Conservation (phyloP, 2,888 invertebrate genomes). For the Apantesis nais region DNA sequence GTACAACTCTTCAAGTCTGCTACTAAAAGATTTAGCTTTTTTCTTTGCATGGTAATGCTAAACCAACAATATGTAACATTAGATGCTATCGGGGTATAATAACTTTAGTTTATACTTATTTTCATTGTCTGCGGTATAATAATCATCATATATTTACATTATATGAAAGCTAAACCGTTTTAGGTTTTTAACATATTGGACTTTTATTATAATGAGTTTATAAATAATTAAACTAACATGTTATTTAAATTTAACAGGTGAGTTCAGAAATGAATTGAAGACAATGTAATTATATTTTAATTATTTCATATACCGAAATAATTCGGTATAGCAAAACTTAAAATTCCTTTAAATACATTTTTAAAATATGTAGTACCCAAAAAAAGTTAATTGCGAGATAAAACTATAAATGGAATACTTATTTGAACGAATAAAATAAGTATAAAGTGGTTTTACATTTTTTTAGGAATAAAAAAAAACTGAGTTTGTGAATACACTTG, state of each 20-base stretch:
- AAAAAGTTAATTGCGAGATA: background rate
- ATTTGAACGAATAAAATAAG: too few species aligned
- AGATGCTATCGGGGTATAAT: conserved; percentile 8
- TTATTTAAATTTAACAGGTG: background rate
- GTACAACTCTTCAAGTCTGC: conserved; percentile 4
- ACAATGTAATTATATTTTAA: background rate
- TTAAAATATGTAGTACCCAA: background rate
- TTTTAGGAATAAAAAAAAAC: too few species aligned
- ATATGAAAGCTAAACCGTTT: conserved; percentile 1
- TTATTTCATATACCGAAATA: background rate
- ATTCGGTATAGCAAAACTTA: background rate
- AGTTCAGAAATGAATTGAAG: background rate
- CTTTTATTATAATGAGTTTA: conserved; percentile 2
- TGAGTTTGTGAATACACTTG: background rate
- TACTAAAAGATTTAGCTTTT: conserved; percentile 5
- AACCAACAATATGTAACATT: conserved; percentile 1
- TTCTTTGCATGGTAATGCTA: background rate
- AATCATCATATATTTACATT: conserved; percentile 4
- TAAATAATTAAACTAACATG: background rate
- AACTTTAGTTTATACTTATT: conserved; percentile 1
- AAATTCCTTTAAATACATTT: background rate
- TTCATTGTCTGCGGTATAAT: background rate
- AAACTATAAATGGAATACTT: background rate
- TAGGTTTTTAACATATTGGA: background rate
- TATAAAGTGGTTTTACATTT: too few species aligned